phyloP scores from a whole-genome alignment of 2,113 vertebrate genomes.

The Neolamprologus tretocephalus region DNA sequence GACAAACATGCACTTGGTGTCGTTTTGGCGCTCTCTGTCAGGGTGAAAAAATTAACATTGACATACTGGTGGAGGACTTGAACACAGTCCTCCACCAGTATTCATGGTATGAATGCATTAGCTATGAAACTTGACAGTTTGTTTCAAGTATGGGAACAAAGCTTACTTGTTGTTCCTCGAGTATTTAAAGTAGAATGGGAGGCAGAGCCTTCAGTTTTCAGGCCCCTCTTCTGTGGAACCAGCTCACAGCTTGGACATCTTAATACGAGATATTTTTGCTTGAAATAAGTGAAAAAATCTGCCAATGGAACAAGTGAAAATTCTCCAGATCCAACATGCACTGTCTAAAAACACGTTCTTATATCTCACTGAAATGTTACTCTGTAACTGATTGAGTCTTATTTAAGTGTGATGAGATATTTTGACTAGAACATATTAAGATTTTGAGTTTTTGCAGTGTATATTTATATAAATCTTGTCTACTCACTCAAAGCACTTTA shows the following conservation, averaged over 20 bases:
- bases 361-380: not conserved
- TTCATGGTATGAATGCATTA: not conserved
- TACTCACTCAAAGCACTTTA: not conserved
- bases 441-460: not conserved
- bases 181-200: not conserved
- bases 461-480: not conserved
- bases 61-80: not conserved
- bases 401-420: not conserved
- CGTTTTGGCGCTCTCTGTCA: not conserved
- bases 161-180: rapidly evolving
- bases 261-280: not conserved
- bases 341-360: not conserved
- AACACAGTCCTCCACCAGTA: not conserved
- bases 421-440: not conserved
- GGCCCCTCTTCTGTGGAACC: not conserved
- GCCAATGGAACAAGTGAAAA: not conserved
- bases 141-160: not conserved
- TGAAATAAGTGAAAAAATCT: not conserved
- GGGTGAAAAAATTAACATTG: not conserved
- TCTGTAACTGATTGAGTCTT: not conserved
- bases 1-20: not conserved
- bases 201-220: not conserved
- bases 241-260: not conserved
- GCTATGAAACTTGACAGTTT: not conserved
- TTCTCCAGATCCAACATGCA: not conserved